Base-by-base conservation (phyloP, 2,888 invertebrate genomes). In the Troides aeacus region DNA sequence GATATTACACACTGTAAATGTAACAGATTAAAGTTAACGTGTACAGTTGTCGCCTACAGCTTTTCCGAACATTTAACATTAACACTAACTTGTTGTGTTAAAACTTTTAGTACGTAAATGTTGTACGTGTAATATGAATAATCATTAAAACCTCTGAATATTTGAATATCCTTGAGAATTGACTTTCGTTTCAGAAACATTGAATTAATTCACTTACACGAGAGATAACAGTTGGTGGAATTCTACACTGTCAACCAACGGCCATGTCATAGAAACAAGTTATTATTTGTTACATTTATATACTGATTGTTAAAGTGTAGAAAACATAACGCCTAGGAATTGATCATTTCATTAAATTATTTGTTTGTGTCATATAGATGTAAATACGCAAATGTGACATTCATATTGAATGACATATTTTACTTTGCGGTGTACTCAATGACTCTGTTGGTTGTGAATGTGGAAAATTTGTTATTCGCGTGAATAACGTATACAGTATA, bases 381-480 rank as follows among this genome's bases (percentile, higher is more conserved):
- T 62, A 69, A 62, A 65, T 61, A 69, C 46, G 46, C 53, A 65
- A 53, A 61, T 30, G 36, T 68, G 59, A 30, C 68, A 62, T 60
- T 42, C n/a, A 60, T 12, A 64, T 30, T 66, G 65, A 65, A 36
- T 69, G 65, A 46, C 58, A 62, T 69, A 46, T 69, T 64, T 64
- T 57, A 62, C 17, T 17, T 62, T 36, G 39, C 30, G 42, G 58
- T 18, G 62, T 36, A 59, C 30, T 63, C 21, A 42, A 68, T 68
- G 53, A 60, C 39, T 60, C 23, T 30, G 63, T 63, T 39, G 1
- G 12, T 6, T 59, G 60, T 56, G 30, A 56, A 61, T 23, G 39
- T 69, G 69, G 69, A 69, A 69, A 69, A 53, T 69, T 69, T 64
- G 59, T 53, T 21, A 23, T 21, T 17, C 61, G 39, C 24, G 21